Percentiles rank a stretch among this genome's conserved stretches.
Conservation (phyloP, 2,888 invertebrate genomes). For the Noctua janthina region DNA sequence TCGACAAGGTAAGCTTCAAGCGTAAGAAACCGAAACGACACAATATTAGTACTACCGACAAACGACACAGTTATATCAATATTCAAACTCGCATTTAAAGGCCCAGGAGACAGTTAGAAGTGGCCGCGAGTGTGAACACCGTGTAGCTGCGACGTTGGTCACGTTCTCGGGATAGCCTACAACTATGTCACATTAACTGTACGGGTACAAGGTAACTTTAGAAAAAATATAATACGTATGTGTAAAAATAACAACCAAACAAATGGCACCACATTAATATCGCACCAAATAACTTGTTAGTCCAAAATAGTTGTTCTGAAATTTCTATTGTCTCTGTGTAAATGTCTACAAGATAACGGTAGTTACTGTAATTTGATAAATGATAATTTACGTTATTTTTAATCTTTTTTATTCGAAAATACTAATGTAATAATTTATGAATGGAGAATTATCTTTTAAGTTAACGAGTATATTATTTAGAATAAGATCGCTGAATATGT, state of each 20-base stretch:
- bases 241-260: conserved; percentile 87
- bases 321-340: conserved; percentile 59
- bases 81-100: conserved; percentile 61
- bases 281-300: conserved; percentile 82
- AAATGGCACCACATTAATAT: conserved; percentile 87
- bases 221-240: conserved; percentile 81
- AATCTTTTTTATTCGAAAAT: conserved; percentile 41
- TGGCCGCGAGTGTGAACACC: conserved; percentile 29
- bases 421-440: conserved; percentile 38
- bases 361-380: conserved; percentile 2
- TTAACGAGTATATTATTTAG: conserved; percentile 61
- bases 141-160: conserved; percentile 44
- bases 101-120: conserved; percentile 38
- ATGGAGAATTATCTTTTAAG: conserved; percentile 57
- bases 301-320: conserved; percentile 69
- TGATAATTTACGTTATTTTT: conserved; percentile 1
- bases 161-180: conserved; percentile 56
- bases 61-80: conserved; percentile 69
- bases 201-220: conserved; percentile 82
- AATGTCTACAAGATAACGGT: conserved; percentile 32
- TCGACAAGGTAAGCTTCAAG: conserved; percentile 65
- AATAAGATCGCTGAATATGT: conserved; percentile 59
- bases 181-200: conserved; percentile 68
- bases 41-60: conserved; percentile 56
- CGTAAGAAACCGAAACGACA: conserved; percentile 58